Conservation (phyloP, 2,113 vertebrate genomes). For the Nasalis larvatus region DNA sequence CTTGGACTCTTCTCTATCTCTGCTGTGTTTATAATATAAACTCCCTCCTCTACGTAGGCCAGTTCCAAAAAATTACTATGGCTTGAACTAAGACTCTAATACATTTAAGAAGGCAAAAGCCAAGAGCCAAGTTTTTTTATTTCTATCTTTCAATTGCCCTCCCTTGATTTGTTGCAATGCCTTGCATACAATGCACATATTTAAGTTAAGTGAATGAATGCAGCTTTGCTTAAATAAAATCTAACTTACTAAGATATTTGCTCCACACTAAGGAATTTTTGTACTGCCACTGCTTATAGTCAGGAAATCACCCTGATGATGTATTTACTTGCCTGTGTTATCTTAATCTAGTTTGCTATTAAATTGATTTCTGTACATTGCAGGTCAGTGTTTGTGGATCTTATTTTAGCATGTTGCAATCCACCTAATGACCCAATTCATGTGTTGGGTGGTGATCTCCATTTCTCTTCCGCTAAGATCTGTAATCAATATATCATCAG, state of each 20-base stretch:
- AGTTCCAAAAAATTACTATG: not conserved
- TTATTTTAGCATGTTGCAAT: constrained; percentile 39
- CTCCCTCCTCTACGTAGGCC: not conserved
- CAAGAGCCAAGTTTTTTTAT: not conserved
- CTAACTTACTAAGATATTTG: not conserved
- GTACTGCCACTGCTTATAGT: not conserved
- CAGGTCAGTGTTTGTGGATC: constrained; percentile 22
- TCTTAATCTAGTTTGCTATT: not conserved
- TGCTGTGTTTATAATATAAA: not conserved
- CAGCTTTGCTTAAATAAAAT: not conserved
- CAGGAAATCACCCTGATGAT: not conserved
- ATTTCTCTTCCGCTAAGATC: constrained; percentile 51
- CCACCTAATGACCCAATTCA: constrained; percentile 34
- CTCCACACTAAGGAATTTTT: not conserved
- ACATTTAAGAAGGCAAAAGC: not conserved
- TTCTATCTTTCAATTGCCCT: not conserved
- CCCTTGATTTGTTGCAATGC: not conserved
- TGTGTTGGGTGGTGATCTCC: constrained; percentile 33
- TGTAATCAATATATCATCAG: constrained; percentile 45
- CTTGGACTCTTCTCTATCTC: not conserved
- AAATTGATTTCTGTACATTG: constrained; percentile 1
- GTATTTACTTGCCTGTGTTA: constrained; percentile 19
- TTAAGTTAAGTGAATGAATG: not conserved
- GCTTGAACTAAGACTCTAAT: not conserved
- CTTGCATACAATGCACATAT: not conserved